phyloP scores from a whole-genome alignment of 2,113 vertebrate species.

The Garra rufa region DNA sequence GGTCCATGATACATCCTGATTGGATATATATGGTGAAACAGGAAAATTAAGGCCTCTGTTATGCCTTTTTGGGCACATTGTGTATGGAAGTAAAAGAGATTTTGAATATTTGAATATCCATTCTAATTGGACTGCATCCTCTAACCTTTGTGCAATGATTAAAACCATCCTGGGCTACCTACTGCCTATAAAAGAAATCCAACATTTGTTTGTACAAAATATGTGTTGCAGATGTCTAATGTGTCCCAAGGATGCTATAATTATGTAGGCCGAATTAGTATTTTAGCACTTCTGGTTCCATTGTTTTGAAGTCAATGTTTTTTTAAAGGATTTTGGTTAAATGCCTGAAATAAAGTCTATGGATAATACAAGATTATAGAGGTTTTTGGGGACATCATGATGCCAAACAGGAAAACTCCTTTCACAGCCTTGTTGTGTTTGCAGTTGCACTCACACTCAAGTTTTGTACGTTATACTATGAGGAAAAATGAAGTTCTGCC shows the following conservation, averaged over 20 bases:
- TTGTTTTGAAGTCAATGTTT: not conserved
- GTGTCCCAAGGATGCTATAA: no score
- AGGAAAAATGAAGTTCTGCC: no score
- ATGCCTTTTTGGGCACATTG: not conserved
- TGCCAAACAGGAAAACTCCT: not conserved
- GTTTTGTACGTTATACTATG: no score
- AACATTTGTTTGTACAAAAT: no score
- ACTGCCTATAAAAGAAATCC: no score
- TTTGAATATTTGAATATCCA: not conserved
- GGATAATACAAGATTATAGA: not conserved
- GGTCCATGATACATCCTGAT: not conserved
- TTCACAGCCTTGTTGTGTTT: not conserved
- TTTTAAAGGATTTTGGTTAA: not conserved
- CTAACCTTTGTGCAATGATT: no score
- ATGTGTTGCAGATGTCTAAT: no score
- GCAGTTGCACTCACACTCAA: not conserved
- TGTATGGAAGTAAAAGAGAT: not conserved
- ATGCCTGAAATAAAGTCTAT: not conserved
- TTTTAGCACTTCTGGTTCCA: not conserved
- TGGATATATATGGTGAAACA: not conserved
- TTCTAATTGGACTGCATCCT: not conserved
- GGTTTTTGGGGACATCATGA: not conserved
- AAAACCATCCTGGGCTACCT: no score
- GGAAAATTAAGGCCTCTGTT: not conserved
- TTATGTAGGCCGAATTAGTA: not conserved